A percentile compares a stretch with the other conserved stretches of the same genome.
Conservation (phyloP, 2,797 vertebrate species). For the Urophycis tenuis region DNA sequence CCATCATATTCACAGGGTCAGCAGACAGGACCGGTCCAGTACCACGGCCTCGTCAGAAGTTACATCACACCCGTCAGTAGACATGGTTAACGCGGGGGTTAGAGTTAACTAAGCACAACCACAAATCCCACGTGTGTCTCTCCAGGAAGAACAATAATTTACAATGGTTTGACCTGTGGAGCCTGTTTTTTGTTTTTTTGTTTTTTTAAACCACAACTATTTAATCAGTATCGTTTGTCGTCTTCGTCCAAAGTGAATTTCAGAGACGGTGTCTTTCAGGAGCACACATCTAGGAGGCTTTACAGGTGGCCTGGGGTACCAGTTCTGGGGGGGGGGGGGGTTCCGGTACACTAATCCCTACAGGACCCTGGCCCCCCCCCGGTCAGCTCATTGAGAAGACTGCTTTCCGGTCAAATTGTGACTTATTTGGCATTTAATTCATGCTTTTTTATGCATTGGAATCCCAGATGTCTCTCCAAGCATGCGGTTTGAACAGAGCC, state of each 20-base stretch:
- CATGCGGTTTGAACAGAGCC: neutral
- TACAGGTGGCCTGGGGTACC: too few relatives aligned
- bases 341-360: too few relatives aligned
- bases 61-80: neutral
- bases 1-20: neutral
- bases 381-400: too few relatives aligned
- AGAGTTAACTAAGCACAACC: neutral
- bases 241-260: too few relatives aligned
- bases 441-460: neutral
- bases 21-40: neutral
- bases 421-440: neutral
- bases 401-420: neutral
- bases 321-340: too few relatives aligned
- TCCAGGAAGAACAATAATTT: neutral
- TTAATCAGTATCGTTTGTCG: neutral
- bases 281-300: too few relatives aligned
- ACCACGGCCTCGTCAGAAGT: neutral
- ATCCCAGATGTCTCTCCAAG: neutral
- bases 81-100: neutral
- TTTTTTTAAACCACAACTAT: too few relatives aligned
- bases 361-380: too few relatives aligned
- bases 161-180: neutral
- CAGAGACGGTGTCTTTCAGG: too few relatives aligned
- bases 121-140: neutral
- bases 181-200: neutral